Evolutionary conservation across 2,888 invertebrate species (phyloP), one percentile per base, ranked within the genome.

Genomic region (Sturmia bella): DNA sequence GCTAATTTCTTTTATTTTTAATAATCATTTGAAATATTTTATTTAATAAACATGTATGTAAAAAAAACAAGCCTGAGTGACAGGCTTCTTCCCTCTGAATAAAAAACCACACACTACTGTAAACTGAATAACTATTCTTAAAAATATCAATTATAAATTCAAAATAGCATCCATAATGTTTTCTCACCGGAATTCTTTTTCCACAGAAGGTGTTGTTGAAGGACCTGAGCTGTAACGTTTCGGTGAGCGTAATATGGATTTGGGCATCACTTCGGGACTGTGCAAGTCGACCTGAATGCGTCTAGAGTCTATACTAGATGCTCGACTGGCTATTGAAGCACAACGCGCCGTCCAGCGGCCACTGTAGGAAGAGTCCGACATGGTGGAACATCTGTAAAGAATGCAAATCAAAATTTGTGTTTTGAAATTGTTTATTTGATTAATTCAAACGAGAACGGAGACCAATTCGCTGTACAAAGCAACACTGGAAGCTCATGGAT

Each of bases 181-280:
- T 3, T 32, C 86, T 84, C 84, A 90, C 91, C 91, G 88, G 82
- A 91, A 90, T 78, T 91, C 91, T 17, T 88, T 89, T 24, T 91
- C 91, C 45, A 91, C 89, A 12, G 91, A 91, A 21, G 91, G 91
- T 64, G 91, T 90, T 19, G 91, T 89, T 13, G 90, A 90, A 39
- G 88, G 89, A 1, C 87, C 89, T 54, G 89, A 89, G 80, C 88
- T 89, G 57, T 88, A 87, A 59, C 90, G 88, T 68, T 89, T 89
- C 17, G 90, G 89, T 5, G 90, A 90, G 41, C 90, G 88, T 13
- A 90, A 83, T 84, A 88, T 88, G 6, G 89, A 88, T 85, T 89
- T 88, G 19, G 88, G 89, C 84, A 87, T 87, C 64, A 89, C 87
- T 81, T 91, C 91, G 19, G 91, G 91, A 82, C 91, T 91, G 21